These are phyloP conservation scores for Pentalonia nigronervosa DNA, from an alignment of 1,140 invertebrate species.

Conservation along the genomic window DNA sequence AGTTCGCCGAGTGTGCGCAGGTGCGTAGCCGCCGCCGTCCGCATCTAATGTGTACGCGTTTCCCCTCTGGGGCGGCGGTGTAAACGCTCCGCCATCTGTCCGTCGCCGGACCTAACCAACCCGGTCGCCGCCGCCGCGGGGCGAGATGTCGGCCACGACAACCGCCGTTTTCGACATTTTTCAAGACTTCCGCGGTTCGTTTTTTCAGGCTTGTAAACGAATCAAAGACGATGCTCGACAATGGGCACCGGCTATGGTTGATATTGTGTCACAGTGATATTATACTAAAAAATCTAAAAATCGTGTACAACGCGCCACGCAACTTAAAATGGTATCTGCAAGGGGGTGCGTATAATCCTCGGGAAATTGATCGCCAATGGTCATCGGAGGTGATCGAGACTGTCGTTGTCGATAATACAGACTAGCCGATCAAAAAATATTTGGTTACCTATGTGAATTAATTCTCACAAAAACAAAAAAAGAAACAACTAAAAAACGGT, in stretches of 20 bases:
- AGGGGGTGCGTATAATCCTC: neutral
- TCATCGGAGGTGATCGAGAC: neutral
- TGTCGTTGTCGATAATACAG: too few species aligned
- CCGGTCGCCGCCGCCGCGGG: neutral
- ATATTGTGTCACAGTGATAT: too few species aligned
- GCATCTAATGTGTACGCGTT: neutral
- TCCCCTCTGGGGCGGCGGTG: neutral
- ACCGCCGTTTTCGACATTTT: neutral
- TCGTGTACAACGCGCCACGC: neutral
- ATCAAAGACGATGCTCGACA: neutral
- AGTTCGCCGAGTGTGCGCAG: conserved; percentile 3
- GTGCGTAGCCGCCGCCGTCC: conserved; percentile 17
- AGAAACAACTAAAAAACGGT: neutral
- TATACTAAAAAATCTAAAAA: neutral
- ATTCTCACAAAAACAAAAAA: neutral
- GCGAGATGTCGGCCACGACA: neutral
- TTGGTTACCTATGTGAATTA: neutral
- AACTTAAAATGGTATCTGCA: too few species aligned
- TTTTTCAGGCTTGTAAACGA: neutral
- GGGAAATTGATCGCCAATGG: neutral
- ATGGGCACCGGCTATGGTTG: too few species aligned
- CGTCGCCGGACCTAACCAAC: neutral
- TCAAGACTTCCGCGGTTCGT: neutral
- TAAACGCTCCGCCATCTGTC: conserved; percentile 17
- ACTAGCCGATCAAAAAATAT: neutral